Base-by-base conservation (phyloP, 2,888 invertebrate genomes). In the Drosophila neonasuta region DNA sequence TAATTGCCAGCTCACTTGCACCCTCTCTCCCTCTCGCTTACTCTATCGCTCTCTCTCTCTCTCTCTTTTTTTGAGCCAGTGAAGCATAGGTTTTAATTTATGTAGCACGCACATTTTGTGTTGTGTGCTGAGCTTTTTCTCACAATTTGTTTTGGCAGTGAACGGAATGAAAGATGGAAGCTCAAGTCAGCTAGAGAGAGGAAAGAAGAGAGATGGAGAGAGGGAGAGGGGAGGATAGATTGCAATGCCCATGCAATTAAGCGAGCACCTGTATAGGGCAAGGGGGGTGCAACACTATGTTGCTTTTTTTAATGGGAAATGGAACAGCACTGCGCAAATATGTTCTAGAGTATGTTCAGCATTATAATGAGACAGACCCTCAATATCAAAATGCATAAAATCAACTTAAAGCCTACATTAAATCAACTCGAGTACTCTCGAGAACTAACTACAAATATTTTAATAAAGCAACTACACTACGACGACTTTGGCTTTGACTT, bases 81-180 rank as follows among this genome's bases (percentile, higher is more conserved):
- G 80, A 87, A 77, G 82, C 82, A 86, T 87, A 80, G 82, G 77
- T 87, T 82, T 87, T 82, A 87, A 82, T 82, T 82, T 82, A 82
- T 87, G 81, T 87, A 64, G 87, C 81, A 82, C 81, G 81, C 81
- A 82, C 81, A 82, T 82, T 82, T 87, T 79, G 80, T 85, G 87
- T 87, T 81, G 49, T 74, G 71, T 62, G 32, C 39, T 62, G 67
- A 59, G 79, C 68, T 85, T 85, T 86, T 81, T 82, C 81, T 87
- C 81, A 82, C 81, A 82, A 82, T 82, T 82, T 82, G 81, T 87
- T 82, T 82, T 77, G 80, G 80, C 86, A 86, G 77, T 68, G 78
- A 77, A 49, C 42, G 79, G 71, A 58, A 61, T 76, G 64, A 64
- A 59, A 75, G 75, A 68, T 68, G 68, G 59, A 44, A 57, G 55